phyloP scores from a whole-genome alignment of 2,888 invertebrate genomes.

The Ariolimax columbianus region DNA sequence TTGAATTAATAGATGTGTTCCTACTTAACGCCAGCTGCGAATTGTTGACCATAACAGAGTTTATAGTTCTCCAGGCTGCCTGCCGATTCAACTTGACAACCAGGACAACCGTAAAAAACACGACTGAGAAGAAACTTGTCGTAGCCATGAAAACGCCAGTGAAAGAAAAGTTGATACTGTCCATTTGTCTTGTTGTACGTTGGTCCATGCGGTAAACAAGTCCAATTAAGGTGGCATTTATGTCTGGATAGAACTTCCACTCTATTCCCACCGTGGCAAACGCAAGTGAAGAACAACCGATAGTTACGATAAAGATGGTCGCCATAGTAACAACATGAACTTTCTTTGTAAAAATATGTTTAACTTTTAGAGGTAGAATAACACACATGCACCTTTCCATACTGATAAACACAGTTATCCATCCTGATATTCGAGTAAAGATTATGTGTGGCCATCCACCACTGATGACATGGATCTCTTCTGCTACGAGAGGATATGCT shows the following conservation, averaged over 20 bases:
- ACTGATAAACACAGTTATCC: constrained; percentile 22
- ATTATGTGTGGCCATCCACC: constrained; percentile 38
- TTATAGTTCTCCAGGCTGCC: background rate
- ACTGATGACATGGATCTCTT: background rate
- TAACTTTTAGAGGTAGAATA: constrained; percentile 17
- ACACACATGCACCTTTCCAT: constrained; percentile 27
- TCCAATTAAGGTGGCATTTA: constrained; percentile 14
- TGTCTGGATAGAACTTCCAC: constrained; percentile 9
- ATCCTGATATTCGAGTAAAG: constrained; percentile 12
- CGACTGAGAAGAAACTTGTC: background rate
- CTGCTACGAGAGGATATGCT: background rate
- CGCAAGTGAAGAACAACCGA: background rate
- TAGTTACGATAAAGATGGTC: background rate
- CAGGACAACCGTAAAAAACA: background rate
- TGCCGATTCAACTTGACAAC: background rate
- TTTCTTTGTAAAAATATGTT: background rate
- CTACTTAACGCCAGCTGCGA: background rate
- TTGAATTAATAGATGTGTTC: background rate
- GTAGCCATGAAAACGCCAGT: constrained; percentile 32
- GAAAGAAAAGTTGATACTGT: background rate
- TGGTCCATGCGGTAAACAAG: background rate
- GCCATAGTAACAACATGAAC: background rate
- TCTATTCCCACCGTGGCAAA: background rate
- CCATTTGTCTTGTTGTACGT: background rate
- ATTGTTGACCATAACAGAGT: background rate